These are phyloP conservation scores for Chamaea fasciata DNA, from an alignment of 2,113 vertebrate species.

Conservation along the genomic window DNA sequence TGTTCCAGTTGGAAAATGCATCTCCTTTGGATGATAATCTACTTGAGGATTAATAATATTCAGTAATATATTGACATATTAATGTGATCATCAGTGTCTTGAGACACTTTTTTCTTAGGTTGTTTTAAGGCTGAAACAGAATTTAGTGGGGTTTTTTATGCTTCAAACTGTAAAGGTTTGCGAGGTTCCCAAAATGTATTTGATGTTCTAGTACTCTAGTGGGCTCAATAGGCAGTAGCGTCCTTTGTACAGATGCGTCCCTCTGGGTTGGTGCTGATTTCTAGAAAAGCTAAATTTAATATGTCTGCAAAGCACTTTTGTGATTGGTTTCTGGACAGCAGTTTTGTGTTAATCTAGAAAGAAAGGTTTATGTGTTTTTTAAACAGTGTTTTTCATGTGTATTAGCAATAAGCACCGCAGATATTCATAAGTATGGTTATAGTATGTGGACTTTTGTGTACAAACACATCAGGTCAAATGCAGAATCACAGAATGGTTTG, in stretches of 20 bases:
- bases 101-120: not conserved
- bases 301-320: rapidly evolving
- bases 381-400: not conserved
- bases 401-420: not conserved
- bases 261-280: not conserved
- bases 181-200: not conserved
- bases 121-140: not conserved
- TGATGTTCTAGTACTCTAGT: not conserved
- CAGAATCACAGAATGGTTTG: not conserved
- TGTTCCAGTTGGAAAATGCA: not conserved
- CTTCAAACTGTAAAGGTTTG: not conserved
- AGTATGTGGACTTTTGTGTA: not conserved
- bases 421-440: not conserved
- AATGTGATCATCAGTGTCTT: not conserved
- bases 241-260: not conserved
- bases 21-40: not conserved
- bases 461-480: not conserved
- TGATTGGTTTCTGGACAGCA: not conserved
- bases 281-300: not conserved
- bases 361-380: not conserved
- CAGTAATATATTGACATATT: not conserved
- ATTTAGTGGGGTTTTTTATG: not conserved
- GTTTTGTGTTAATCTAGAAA: not conserved
- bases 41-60: not conserved
- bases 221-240: not conserved